These are phyloP conservation scores for Drosophila ezoana DNA, from an alignment of 2,888 invertebrate genomes.

Conservation along the genomic window DNA sequence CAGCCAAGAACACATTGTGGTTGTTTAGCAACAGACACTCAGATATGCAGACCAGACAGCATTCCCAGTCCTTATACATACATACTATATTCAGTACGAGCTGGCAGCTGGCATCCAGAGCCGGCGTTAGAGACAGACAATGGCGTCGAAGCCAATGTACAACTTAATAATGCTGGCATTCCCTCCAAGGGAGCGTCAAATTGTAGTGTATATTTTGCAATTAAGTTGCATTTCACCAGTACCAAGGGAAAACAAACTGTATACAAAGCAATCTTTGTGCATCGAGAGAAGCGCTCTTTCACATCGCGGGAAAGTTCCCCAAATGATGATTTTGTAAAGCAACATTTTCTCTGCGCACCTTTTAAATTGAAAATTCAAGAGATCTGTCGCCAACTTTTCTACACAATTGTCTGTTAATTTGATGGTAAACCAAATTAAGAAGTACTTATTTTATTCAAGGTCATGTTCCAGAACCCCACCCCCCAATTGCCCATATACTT, in stretches of 20 bases:
- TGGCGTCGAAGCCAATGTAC: conserved; percentile 17
- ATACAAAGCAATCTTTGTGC: background rate
- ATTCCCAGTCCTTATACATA: background rate
- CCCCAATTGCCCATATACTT: no score
- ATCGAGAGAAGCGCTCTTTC: background rate
- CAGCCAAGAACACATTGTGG: conserved; percentile 7
- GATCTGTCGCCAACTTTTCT: no score
- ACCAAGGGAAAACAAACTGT: background rate
- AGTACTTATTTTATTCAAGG: no score
- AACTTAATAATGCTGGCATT: conserved; percentile 31
- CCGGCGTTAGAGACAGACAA: conserved; percentile 9
- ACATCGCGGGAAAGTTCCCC: background rate
- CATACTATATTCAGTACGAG: background rate
- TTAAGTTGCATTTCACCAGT: conserved; percentile 24
- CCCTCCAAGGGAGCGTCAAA: conserved; percentile 7
- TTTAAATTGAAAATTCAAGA: no score
- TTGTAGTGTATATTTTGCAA: conserved; percentile 32
- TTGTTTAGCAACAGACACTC: conserved; percentile 24
- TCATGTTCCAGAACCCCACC: no score
- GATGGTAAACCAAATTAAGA: no score
- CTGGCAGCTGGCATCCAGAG: conserved; percentile 3
- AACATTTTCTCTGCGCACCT: no score
- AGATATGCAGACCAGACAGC: background rate
- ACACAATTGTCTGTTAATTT: no score
- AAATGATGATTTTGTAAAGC: background rate